Base-by-base conservation (phyloP, 1,140 invertebrate genomes). In the Andrena cerasifolii region DNA sequence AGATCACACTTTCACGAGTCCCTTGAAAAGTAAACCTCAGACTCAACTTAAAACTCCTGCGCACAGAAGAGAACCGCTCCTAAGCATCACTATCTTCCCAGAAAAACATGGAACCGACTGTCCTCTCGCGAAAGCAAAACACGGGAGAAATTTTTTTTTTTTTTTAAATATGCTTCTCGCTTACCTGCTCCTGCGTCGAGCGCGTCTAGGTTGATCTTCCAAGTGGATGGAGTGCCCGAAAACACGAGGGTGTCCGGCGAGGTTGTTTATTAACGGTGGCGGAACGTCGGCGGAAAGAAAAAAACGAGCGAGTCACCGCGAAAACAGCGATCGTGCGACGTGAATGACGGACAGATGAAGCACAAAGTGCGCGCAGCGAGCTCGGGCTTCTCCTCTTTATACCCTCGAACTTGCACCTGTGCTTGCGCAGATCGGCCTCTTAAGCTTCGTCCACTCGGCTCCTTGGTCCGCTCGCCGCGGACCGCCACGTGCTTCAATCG, bases 341-440 rank as follows among this genome's bases (percentile, higher is more conserved):
- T 73, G 85, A 78, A 72, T 84, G 74, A 93, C 84, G 21, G 92
- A 93, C 71, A 93, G 91, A 83, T 82, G 74, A 84, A 89, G 84
- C 87, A 90, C 88, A 90, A 90, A 89, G 83, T 90, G 88, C 86
- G 86, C 88, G 88, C 84, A 83, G 85, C 75, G 83, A 81, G 86
- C 87, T 80, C 84, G 80, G 78, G 88, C 88, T 88, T 88, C 89
- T 86, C 83, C 88, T 88, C 87, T 90, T 90, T 90, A 90, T 90
- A 89, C 86, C 86, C 88, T 86, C 88, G 84, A 89, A 89, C 88
- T 90, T 88, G 86, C 83, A 90, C 89, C 88, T 89, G 89, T 90
- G 87, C 89, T 89, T 90, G 89, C 89, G 89, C 89, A 90, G 86
- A 88, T 75, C 86, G 78, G 81, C 59, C 74, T 72, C 77, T 80